These are phyloP conservation scores for Grallaria varia DNA, from an alignment of 2,113 vertebrate species.

Conservation along the genomic window DNA sequence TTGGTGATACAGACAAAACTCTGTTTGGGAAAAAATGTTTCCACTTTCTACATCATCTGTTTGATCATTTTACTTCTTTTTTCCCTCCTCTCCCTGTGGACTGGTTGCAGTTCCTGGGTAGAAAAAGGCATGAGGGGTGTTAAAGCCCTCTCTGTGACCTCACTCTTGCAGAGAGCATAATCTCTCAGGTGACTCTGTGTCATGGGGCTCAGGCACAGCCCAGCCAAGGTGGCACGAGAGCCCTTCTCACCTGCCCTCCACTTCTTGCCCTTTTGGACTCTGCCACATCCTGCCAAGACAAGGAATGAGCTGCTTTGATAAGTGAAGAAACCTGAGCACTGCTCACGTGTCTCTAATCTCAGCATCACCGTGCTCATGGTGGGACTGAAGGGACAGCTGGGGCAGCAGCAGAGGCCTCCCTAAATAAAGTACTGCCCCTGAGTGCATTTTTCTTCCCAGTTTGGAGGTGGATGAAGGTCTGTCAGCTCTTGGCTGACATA, in stretches of 20 bases:
- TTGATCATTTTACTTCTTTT: background rate
- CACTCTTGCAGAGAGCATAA: background rate
- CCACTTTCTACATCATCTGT: background rate
- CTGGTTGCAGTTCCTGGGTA: background rate
- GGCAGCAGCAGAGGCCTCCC: background rate
- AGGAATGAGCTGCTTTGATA: background rate
- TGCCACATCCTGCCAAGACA: background rate
- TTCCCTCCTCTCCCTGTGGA: background rate
- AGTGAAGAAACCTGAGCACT: rapidly evolving
- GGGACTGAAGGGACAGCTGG: background rate
- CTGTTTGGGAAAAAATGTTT: background rate
- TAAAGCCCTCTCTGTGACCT: no score
- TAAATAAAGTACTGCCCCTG: no score
- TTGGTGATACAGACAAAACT: background rate
- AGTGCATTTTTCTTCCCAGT: rapidly evolving
- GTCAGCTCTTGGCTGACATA: background rate
- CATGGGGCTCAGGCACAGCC: background rate
- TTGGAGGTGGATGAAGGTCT: background rate
- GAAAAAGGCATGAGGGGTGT: background rate
- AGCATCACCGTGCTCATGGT: rapidly evolving
- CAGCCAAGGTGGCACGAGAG: rapidly evolving
- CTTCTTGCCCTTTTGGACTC: background rate
- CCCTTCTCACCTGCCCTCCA: background rate
- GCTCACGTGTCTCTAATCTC: background rate
- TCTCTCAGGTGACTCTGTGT: background rate